Evolutionary conservation across 2,888 invertebrate genomes (phyloP).

Genomic region (Drosophila neotestacea): DNA sequence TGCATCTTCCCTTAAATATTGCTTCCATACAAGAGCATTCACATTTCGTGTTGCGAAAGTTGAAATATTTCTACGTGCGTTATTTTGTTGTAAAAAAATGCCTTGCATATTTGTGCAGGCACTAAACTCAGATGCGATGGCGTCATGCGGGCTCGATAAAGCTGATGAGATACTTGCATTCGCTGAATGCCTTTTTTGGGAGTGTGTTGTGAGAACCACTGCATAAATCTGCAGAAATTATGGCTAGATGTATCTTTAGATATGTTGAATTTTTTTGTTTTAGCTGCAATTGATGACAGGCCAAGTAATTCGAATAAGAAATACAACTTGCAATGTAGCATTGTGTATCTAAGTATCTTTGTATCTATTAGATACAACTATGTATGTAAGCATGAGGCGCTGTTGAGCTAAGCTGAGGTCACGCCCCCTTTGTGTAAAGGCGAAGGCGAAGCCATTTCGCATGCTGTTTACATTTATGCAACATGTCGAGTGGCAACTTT

Average conservation of each 20-base stretch:
- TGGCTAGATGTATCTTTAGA: slow-evolving; percentile 34
- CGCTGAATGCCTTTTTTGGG: slow-evolving; percentile 50
- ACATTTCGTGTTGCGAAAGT: not conserved
- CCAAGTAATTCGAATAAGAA: slow-evolving; percentile 16
- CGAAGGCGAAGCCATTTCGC: slow-evolving; percentile 49
- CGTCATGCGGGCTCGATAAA: slow-evolving; percentile 69
- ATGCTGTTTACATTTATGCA: slow-evolving; percentile 71
- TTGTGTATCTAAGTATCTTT: slow-evolving; percentile 10
- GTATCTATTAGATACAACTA: slow-evolving; percentile 55
- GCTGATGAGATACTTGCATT: slow-evolving; percentile 33
- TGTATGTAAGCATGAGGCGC: slow-evolving; percentile 29
- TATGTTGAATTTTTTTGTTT: not conserved
- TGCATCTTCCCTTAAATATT: too few species aligned
- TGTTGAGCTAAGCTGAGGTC: slow-evolving; percentile 42
- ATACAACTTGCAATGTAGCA: slow-evolving; percentile 7
- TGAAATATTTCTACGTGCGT: not conserved
- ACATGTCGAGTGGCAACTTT: slow-evolving; percentile 62
- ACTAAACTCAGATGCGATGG: slow-evolving; percentile 41
- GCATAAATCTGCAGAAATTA: slow-evolving; percentile 62
- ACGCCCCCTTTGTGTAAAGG: slow-evolving; percentile 45
- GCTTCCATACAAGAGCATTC: slow-evolving; percentile 2
- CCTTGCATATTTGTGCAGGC: slow-evolving; percentile 66
- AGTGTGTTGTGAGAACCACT: slow-evolving; percentile 38
- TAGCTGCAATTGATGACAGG: slow-evolving; percentile 50
- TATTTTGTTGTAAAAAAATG: slow-evolving; percentile 11